Base-by-base conservation (phyloP, 2,797 vertebrate species). In the Melanogrammus aeglefinus region DNA sequence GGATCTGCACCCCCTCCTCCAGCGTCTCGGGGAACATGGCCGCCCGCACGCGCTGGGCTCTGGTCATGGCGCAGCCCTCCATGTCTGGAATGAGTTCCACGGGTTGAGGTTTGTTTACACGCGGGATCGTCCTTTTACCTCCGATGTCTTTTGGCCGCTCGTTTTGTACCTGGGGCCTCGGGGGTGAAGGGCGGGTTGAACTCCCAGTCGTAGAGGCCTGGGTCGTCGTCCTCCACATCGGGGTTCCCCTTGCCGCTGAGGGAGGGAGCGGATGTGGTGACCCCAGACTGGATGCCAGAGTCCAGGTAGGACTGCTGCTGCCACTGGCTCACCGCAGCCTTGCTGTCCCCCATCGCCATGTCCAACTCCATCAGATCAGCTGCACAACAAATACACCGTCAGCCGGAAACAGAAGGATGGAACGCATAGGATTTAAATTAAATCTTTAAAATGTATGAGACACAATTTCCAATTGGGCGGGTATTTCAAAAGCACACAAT, bases 291-390 rank as follows among this genome's bases (percentile, higher is more conserved):
- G 87, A 99, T 99, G 31, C 98, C 98, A 85, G 98, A 99, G 89
- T 99, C 98, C 93, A 99, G 91, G 86, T 99, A 99, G 0, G 97
- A 98, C 75, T 99, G 97, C 78, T 99, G 97, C 92, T 99, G 97
- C 98, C 98, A 99, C 39, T 99, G 97, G 88, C 96, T 98, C 47
- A 99, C 98, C 33, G 97, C 97, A 71, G 94, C 96, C 91, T 99
- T 99, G 79, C 97, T 95, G 91, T 99, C 98, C n/a, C 99, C 98
- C 96, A 99, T 97, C 35, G 96, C 97, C 98, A 99, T 98, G 91
- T 99, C 98, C 89, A 99, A 86, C 91, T 99, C 98, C 98, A 99
- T 99, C 92, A 99, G 91, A 93, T 99, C 98, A 94, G 98, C 98
- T 99, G 75, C 10, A 83, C 0, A 77, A 41, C 8, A 12, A 6